Evolutionary conservation across 2,888 invertebrate genomes (phyloP), one percentile per base, ranked within the genome.

Genomic region (Antheraea yamamai): DNA sequence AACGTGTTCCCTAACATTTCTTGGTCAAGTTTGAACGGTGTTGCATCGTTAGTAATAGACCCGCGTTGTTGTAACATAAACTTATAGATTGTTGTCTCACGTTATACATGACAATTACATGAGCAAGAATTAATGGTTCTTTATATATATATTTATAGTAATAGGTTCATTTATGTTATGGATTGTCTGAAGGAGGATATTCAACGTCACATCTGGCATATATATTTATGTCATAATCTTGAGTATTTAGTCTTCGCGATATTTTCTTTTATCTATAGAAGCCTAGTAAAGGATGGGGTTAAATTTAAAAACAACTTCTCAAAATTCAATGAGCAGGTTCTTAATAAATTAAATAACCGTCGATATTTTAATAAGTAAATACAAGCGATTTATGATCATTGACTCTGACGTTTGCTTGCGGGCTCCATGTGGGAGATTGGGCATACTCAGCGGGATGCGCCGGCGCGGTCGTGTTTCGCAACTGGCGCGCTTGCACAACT

Each of bases 401-500:
- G 70, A 20, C 16, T 2, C n/a, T 39, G 70, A 72, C 74, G 55
- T 75, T 76, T 76, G 30, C 77, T 76, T 76, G 16, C 77, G 75
- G 70, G 66, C 58, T 75, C 73, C 78, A 87, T 88, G 88, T 89
- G 89, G 88, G 91, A 91, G 91, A 92, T 89, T 89, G 91, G 86
- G 87, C 88, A 92, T 89, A 92, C 92, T 92, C 89, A 92, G 90
- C 92, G 92, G 93, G 93, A 93, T 91, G 92, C 89, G 88, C 85
- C 83, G 84, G 84, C 85, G 92, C 88, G 89, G 85, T 84, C 83
- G 84, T 84, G 88, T 93, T 92, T 93, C 91, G 92, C 93, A 93
- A 94, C 84, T 78, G 85, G 83, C 84, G 87, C 86, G 84, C 84
- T 94, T 94, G 92, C 93, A 92, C 91, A 93, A 94, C 92, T 89